These are phyloP conservation scores for Barnardius zonarius DNA, from an alignment of 2,113 vertebrate genomes.

Conservation along the genomic window DNA sequence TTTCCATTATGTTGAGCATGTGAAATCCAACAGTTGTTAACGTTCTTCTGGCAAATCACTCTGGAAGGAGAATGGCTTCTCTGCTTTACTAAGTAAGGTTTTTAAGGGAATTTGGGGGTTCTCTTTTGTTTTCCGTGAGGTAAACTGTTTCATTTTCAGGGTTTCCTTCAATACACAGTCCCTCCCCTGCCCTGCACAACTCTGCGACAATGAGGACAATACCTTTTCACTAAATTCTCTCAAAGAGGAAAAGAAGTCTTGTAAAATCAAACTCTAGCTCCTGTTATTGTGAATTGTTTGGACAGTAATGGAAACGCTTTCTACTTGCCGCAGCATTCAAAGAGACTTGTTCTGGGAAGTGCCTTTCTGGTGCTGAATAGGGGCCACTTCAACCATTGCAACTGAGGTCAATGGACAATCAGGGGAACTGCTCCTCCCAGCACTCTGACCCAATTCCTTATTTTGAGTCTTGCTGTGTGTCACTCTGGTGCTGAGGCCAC, in stretches of 20 bases:
- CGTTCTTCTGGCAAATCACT: not conserved
- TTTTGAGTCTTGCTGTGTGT: not conserved
- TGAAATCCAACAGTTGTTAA: not conserved
- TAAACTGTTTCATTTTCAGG: not conserved
- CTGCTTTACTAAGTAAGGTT: not conserved
- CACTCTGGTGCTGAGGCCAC: not conserved
- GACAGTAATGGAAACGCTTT: not conserved
- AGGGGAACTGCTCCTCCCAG: slow-evolving; percentile 58
- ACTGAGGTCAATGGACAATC: slow-evolving; percentile 20
- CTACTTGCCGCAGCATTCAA: not conserved
- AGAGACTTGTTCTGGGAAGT: not conserved
- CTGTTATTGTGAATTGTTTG: slow-evolving; percentile 42
- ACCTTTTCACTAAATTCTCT: not conserved
- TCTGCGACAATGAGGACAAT: not conserved
- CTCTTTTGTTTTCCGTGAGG: not conserved
- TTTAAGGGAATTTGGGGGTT: not conserved
- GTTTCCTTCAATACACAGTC: not conserved
- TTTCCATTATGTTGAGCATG: not conserved
- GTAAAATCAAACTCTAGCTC: not conserved
- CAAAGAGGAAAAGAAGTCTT: not conserved
- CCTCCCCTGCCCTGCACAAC: not conserved
- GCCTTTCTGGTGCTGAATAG: not conserved
- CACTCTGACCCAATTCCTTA: not conserved
- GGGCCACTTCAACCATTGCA: not conserved
- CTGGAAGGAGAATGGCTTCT: not conserved